phyloP scores from a whole-genome alignment of 2,113 vertebrate species.

The Cichladusa arquata region DNA sequence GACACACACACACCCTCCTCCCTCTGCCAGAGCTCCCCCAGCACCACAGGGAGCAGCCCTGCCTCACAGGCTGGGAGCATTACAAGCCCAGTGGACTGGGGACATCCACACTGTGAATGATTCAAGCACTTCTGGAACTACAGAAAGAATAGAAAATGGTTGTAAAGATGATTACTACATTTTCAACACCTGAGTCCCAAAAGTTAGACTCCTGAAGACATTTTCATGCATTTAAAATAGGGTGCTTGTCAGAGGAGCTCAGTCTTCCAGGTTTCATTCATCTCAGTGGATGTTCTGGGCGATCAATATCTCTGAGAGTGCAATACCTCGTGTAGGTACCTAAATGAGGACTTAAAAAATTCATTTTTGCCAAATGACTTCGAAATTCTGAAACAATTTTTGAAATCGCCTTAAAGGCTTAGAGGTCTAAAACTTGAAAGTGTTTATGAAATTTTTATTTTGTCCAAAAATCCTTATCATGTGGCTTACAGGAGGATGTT shows the following conservation, averaged over 20 bases:
- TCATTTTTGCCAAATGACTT: slow-evolving; percentile 30
- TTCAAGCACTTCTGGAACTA: neutral
- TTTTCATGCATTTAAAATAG: neutral
- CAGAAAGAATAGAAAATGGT: neutral
- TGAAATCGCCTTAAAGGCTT: neutral
- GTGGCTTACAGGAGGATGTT: neutral
- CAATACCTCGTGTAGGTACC: neutral
- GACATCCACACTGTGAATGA: neutral
- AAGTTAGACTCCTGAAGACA: neutral
- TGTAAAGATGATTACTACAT: neutral
- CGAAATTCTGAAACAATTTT: slow-evolving; percentile 26
- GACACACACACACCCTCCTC: neutral
- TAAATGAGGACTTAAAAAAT: slow-evolving; percentile 27
- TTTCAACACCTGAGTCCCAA: neutral
- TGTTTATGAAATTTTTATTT: slow-evolving; percentile 21
- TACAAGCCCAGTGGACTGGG: neutral
- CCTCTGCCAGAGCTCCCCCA: neutral
- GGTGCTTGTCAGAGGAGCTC: neutral
- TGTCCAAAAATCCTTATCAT: neutral
- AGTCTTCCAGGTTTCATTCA: neutral
- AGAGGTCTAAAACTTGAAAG: neutral
- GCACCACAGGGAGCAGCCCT: neutral
- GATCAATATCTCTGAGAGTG: neutral
- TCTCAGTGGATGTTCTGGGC: neutral
- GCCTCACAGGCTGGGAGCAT: neutral